Conservation (phyloP, 2,113 vertebrate species). For the Delphinapterus leucas region DNA sequence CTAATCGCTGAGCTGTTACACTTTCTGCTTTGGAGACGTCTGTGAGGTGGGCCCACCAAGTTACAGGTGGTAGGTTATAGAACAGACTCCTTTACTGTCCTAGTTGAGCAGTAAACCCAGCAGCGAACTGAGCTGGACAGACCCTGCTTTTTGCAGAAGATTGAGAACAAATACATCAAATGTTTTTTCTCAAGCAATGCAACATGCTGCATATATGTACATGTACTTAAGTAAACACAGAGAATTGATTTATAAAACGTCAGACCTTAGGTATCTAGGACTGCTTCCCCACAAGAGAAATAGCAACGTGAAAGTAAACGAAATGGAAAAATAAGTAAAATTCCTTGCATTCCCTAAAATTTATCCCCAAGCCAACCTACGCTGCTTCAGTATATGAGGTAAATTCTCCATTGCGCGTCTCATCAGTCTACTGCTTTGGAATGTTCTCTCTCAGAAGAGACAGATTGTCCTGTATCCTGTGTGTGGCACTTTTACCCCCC, state of each 20-base stretch:
- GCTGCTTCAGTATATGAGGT: neutral
- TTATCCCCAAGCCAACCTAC: neutral
- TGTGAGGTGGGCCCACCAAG: neutral
- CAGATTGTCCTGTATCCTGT: neutral
- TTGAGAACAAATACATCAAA: neutral
- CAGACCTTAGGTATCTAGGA: neutral
- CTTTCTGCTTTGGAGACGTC: neutral
- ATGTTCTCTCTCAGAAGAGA: neutral
- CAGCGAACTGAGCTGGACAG: neutral
- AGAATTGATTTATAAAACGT: neutral
- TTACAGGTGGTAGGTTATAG: neutral
- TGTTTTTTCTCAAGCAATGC: neutral
- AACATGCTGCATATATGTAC: neutral
- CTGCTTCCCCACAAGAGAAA: neutral
- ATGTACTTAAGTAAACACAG: neutral
- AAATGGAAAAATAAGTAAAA: constrained; percentile 23
- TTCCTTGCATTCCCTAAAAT: neutral
- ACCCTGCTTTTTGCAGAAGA: neutral
- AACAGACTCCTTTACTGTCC: neutral
- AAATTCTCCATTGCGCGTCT: neutral
- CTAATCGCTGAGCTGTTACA: neutral
- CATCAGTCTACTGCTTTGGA: neutral
- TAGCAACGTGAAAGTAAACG: constrained; percentile 13
- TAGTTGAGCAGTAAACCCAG: neutral
- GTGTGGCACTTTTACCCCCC: neutral